A percentile compares a stretch with the other conserved stretches of the same genome.
Conservation (phyloP, 2,888 invertebrate genomes). For the Xanthostigma xanthostigma region DNA sequence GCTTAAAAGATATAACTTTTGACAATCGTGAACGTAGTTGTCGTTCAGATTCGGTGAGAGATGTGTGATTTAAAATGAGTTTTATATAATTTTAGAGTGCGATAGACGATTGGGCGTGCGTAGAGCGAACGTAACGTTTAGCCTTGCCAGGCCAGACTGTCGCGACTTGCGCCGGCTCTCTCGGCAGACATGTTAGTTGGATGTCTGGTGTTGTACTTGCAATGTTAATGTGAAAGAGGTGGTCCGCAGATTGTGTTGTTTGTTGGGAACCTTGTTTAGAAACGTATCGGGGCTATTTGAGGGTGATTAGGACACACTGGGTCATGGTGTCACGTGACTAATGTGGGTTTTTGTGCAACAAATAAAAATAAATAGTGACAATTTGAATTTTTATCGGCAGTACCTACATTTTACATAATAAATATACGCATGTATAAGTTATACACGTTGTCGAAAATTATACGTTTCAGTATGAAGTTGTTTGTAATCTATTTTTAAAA, state of each 20-base stretch:
- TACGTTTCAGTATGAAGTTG: not conserved
- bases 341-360: not conserved
- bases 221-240: not conserved
- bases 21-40: not conserved
- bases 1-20: not conserved
- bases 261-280: not conserved
- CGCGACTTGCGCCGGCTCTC: conserved; percentile 19
- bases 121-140: conserved; percentile 22
- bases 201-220: conserved; percentile 1
- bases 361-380: not conserved
- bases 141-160: conserved; percentile 30
- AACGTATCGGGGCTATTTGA: not conserved
- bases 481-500: not conserved
- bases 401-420: not conserved
- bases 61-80: not conserved
- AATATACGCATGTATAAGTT: not conserved
- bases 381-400: not conserved
- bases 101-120: conserved; percentile 27
- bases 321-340: no score
- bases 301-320: not conserved
- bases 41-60: conserved; percentile 9
- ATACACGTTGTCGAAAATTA: not conserved
- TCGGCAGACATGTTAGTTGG: conserved; percentile 30
- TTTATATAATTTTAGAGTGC: not conserved
- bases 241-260: not conserved